These are phyloP conservation scores for Drosophila mimica DNA, from an alignment of 2,888 invertebrate genomes.

Conservation along the genomic window DNA sequence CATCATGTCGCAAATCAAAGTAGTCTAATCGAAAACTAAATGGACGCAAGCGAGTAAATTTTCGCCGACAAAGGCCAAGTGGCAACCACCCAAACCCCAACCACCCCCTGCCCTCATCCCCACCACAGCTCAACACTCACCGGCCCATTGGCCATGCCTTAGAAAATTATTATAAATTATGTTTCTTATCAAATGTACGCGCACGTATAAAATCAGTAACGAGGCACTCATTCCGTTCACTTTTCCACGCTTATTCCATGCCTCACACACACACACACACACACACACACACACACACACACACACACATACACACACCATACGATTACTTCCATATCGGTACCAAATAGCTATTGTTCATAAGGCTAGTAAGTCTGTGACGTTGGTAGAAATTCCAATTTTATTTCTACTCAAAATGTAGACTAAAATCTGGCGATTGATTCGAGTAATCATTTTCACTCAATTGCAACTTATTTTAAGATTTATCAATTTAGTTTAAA, in stretches of 20 bases:
- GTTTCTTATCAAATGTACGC: constrained; percentile 63
- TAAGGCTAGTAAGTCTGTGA: background rate
- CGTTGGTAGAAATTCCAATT: background rate
- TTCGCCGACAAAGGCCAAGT: constrained; percentile 81
- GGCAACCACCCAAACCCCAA: constrained; percentile 10
- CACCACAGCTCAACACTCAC: constrained; percentile 5
- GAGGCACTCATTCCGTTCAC: constrained; percentile 25
- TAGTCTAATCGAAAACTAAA: constrained; percentile 81
- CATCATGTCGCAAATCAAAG: constrained; percentile 80
- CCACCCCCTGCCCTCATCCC: background rate
- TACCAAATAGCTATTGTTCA: constrained; percentile 16
- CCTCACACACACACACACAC: background rate
- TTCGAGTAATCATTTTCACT: background rate
- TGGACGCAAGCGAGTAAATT: constrained; percentile 67
- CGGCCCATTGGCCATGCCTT: constrained; percentile 69
- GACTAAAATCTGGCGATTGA: background rate
- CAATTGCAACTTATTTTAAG: background rate
- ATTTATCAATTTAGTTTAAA: background rate
- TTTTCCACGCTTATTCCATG: constrained; percentile 18
- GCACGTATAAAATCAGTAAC: constrained; percentile 38
- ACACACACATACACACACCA: background rate
- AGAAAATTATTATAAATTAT: constrained; percentile 77
- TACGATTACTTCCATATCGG: constrained; percentile 19
- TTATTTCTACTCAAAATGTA: background rate
- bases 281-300: background rate